phyloP scores from a whole-genome alignment of 2,113 vertebrate species.

The Addax nasomaculatus region DNA sequence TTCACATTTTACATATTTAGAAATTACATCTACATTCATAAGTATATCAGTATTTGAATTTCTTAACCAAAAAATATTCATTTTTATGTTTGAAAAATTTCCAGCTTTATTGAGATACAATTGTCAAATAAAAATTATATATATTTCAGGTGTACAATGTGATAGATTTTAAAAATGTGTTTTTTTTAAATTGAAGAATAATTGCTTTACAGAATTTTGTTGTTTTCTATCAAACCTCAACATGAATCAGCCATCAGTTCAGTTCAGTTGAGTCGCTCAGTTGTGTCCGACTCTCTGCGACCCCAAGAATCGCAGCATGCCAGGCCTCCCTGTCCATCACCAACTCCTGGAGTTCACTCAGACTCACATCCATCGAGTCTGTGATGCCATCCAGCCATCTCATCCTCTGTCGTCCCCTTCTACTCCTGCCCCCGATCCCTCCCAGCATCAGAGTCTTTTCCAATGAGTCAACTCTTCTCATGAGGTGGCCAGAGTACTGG shows the following conservation, averaged over 20 bases:
- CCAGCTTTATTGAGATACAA: neutral
- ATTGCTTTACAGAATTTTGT: neutral
- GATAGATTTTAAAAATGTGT: neutral
- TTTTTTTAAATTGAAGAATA: neutral
- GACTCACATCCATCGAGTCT: accelerated
- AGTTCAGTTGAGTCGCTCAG: too few species aligned
- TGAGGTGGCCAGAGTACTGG: too few species aligned
- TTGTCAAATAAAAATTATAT: neutral
- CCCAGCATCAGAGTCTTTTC: too few species aligned
- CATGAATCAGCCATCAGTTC: neutral
- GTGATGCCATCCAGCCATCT: too few species aligned
- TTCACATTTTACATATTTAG: conserved; percentile 34
- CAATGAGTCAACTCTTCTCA: too few species aligned
- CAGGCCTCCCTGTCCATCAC: too few species aligned
- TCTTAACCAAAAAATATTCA: neutral
- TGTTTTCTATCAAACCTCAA: neutral
- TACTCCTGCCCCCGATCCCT: too few species aligned
- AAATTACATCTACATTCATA: conserved; percentile 28
- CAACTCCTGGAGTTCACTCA: too few species aligned
- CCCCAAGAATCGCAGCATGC: too few species aligned
- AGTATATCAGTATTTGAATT: conserved; percentile 29
- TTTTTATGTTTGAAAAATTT: neutral
- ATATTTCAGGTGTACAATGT: neutral
- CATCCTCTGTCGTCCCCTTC: too few species aligned
- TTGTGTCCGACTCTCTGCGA: too few species aligned